Conservation (phyloP, 2,113 vertebrate genomes). For the Lepus europaeus region DNA sequence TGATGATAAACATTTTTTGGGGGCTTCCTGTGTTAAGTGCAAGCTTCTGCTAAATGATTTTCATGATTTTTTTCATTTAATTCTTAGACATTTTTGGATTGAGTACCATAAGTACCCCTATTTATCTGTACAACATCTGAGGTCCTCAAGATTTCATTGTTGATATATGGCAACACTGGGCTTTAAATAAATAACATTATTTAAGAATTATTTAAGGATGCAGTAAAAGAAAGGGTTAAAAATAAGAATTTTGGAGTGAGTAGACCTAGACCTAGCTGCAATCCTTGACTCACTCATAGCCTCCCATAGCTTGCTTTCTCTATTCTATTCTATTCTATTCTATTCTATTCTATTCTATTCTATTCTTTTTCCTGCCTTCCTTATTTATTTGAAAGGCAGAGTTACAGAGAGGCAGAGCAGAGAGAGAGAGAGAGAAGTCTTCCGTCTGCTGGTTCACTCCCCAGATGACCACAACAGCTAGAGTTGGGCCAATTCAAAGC, state of each 20-base stretch:
- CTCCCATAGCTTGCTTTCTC: too few species aligned
- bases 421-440: too few species aligned
- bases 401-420: too few species aligned
- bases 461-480: too few species aligned
- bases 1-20: neutral
- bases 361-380: too few species aligned
- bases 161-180: neutral
- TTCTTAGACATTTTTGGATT: neutral
- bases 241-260: neutral
- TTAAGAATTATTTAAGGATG: neutral
- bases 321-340: too few species aligned
- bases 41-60: constrained; percentile 14
- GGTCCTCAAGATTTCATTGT: neutral
- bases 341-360: too few species aligned
- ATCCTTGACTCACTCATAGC: neutral
- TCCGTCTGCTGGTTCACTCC: too few species aligned
- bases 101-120: neutral
- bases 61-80: constrained; percentile 31
- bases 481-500: too few species aligned
- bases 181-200: neutral
- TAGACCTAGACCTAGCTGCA: neutral
- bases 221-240: neutral
- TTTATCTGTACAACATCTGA: neutral
- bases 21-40: constrained; percentile 27
- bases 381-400: too few species aligned